These are phyloP conservation scores for Orbicella faveolata DNA, from an alignment of 64 coral and sea anemone species.

Conservation along the genomic window DNA sequence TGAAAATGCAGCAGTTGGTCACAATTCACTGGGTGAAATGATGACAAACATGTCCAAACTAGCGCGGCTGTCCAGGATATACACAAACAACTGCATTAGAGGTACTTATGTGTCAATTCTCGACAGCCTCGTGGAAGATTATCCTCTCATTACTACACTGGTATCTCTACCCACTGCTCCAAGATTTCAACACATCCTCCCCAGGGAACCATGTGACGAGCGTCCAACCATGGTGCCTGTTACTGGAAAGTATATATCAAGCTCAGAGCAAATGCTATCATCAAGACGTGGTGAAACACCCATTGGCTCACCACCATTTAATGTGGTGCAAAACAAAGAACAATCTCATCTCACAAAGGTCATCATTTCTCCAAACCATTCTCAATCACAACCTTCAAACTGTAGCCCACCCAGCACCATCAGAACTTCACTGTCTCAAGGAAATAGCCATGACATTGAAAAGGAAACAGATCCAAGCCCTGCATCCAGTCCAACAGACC, in stretches of 20 bases:
- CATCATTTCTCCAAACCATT: neutral
- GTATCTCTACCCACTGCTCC: constrained; percentile 16
- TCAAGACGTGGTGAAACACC: neutral
- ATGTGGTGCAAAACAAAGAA: neutral
- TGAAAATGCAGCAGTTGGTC: constrained; percentile 79
- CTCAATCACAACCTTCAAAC: neutral
- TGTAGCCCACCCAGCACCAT: neutral
- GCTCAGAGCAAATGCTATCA: neutral
- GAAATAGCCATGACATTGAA: neutral
- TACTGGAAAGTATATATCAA: constrained; percentile 28
- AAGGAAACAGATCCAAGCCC: constrained; percentile 7
- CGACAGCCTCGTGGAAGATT: constrained; percentile 31
- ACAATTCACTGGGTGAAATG: constrained; percentile 88
- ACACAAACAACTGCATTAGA: constrained; percentile 81
- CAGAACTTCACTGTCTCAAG: neutral
- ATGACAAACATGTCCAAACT: constrained; percentile 83
- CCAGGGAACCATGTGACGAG: constrained; percentile 26
- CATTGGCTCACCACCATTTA: neutral
- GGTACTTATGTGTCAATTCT: constrained; percentile 54
- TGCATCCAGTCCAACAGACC: constrained; percentile 7
- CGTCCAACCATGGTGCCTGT: constrained; percentile 41
- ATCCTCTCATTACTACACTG: constrained; percentile 25
- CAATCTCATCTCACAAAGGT: constrained; percentile 25
- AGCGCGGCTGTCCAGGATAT: constrained; percentile 72
- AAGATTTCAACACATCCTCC: constrained; percentile 34